These are phyloP conservation scores for Geococcyx californianus DNA, from an alignment of 2,113 vertebrate genomes.

Conservation along the genomic window DNA sequence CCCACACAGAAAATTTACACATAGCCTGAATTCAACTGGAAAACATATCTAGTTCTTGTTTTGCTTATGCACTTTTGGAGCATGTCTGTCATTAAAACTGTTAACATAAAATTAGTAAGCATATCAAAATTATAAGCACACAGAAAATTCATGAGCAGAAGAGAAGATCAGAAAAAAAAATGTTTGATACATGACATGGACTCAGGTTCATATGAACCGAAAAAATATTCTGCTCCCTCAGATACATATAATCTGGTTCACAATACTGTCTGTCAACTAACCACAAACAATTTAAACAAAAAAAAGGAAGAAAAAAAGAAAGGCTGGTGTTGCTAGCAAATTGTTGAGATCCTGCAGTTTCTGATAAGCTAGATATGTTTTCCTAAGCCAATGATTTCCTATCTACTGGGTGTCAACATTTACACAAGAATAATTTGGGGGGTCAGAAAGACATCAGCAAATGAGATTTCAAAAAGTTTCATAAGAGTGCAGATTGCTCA, in stretches of 20 bases:
- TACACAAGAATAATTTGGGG: constrained; percentile 66
- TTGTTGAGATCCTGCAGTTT: background rate
- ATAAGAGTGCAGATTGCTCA: constrained; percentile 59
- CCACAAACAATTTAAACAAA: background rate
- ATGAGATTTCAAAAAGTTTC: constrained; percentile 64
- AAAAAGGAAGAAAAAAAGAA: background rate
- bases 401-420: constrained; percentile 61
- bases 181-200: background rate
- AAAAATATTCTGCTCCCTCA: background rate
- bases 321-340: background rate
- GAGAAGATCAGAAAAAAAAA: background rate
- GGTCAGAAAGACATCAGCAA: constrained; percentile 61
- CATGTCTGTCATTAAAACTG: background rate
- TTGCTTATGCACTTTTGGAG: background rate
- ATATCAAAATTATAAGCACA: background rate
- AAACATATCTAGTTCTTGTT: constrained; percentile 3
- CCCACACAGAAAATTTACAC: background rate
- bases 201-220: background rate
- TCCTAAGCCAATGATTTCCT: constrained; percentile 48
- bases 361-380: constrained; percentile 41
- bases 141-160: background rate
- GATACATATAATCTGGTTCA: background rate
- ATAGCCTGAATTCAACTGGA: background rate
- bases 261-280: background rate
- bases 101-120: background rate